Conservation (phyloP, 2,797 vertebrate genomes). For the Euthynnus affinis region DNA sequence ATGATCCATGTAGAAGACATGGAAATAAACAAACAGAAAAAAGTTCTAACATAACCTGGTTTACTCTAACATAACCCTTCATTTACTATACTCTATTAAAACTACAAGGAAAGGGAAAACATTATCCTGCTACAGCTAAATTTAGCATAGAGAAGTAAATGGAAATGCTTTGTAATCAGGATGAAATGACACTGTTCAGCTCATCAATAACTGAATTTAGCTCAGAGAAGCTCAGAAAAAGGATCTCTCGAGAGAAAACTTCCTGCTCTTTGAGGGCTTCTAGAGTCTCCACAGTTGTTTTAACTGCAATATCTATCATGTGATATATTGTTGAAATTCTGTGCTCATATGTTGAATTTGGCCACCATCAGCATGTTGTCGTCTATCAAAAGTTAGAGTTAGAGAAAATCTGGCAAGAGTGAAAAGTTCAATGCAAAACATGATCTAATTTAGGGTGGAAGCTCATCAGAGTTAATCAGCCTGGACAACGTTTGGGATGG, state of each 20-base stretch:
- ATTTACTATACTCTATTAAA: not conserved
- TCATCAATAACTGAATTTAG: slow-evolving; percentile 12
- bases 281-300: not conserved
- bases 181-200: slow-evolving; percentile 10
- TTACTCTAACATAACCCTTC: not conserved
- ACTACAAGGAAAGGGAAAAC: not conserved
- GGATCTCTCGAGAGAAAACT: not conserved
- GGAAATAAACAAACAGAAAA: too few relatives aligned
- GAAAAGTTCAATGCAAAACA: slow-evolving; percentile 18
- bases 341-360: not conserved
- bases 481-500: slow-evolving; percentile 31
- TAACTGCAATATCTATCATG: not conserved
- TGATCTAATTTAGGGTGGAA: slow-evolving; percentile 60
- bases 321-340: not conserved
- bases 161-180: not conserved
- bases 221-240: slow-evolving; percentile 9
- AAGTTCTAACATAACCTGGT: not conserved
- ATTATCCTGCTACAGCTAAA: not conserved
- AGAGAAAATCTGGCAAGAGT: not conserved
- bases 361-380: not conserved
- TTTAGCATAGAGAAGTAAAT: not conserved
- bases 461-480: slow-evolving; percentile 37
- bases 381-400: not conserved
- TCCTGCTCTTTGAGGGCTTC: not conserved
- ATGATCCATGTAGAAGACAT: not conserved